Conservation (phyloP, 2,888 invertebrate genomes). For the Molanna angustata region DNA sequence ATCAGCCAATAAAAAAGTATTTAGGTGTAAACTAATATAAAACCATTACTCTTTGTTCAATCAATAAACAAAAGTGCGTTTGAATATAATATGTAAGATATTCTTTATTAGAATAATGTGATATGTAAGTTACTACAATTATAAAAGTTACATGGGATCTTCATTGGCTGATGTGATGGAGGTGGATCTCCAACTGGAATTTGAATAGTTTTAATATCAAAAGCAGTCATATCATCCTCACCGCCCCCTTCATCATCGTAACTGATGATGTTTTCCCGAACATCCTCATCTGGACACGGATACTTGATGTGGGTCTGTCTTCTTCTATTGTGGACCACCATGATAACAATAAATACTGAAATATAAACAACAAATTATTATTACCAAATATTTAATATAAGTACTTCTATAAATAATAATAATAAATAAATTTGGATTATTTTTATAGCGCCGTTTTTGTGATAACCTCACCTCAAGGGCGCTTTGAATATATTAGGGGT, state of each 20-base stretch:
- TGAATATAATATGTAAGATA: too few species aligned
- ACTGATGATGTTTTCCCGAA: conserved; percentile 97
- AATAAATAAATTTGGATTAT: too few species aligned
- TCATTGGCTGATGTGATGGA: conserved; percentile 69
- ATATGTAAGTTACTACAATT: conserved; percentile 1
- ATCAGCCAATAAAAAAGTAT: too few species aligned
- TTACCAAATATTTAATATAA: too few species aligned
- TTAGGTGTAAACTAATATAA: too few species aligned
- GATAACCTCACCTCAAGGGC: too few species aligned
- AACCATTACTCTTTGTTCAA: too few species aligned
- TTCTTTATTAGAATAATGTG: too few species aligned
- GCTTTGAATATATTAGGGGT: too few species aligned
- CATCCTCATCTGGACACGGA: conserved; percentile 97
- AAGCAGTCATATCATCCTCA: conserved; percentile 99
- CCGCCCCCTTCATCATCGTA: conserved; percentile 99
- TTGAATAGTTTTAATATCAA: conserved; percentile 96
- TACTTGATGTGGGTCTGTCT: conserved; percentile 93
- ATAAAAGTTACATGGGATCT: conserved; percentile 60
- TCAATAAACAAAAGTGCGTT: too few species aligned
- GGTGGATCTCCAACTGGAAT: conserved; percentile 87
- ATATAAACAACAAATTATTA: conserved; percentile 29
- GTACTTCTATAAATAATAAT: too few species aligned
- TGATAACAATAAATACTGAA: conserved; percentile 88
- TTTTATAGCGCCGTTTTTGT: too few species aligned
- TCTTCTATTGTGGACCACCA: conserved; percentile 93